Base-by-base conservation (phyloP, 2,113 vertebrate species). In the Pantherophis guttatus region DNA sequence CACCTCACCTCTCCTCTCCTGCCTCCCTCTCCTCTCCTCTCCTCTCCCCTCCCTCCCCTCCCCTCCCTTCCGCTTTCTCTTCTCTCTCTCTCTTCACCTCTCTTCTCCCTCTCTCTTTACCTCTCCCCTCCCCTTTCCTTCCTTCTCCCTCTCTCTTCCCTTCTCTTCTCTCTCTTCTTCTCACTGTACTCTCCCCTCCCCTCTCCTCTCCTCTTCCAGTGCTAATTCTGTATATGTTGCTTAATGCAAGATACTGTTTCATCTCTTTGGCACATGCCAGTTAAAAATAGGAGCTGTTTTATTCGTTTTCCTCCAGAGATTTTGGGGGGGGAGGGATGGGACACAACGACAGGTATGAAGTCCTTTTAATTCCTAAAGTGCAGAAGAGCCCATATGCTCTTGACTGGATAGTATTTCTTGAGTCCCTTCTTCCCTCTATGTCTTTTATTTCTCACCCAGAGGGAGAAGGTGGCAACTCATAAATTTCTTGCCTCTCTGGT, bases 351-450 rank as follows among this genome's bases (percentile, higher is more conserved):
- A 50, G 21, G 13, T 39, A 6, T 90, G 17, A 58, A 33, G 29
- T 50, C 55, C 21, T 89, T 48, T 88, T 88, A 70, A 54, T 57
- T 90, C 55, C 50, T 90, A 39, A 86, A 86, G 53, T 11, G 54
- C 62, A 87, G 33, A 7, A 86, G 65, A 39, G 89, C 26, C 24
- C 75, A 59, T 70, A 15, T 9, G 90, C 24, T 65, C 87, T 48
- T 92, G 92, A 24, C 89, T 91, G 93, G 87, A 91, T 33, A 90
- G 24, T 91, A 89, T 13, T 94, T 24, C 53, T 94, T 95, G 92
- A 92, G 39, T 89, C 91, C 94, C 92, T 62, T 94, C 92, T 57
- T 96, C 21, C 17, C 3, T 59, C 87, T 75, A 4, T 87, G 11
- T 62, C 87, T 91, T 19, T 24, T 39, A 81, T 58, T 23, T 48